Evolutionary conservation across 1,140 invertebrate genomes (phyloP), one percentile per base, ranked within the genome.

Genomic region (Drosophila malerkotliana): DNA sequence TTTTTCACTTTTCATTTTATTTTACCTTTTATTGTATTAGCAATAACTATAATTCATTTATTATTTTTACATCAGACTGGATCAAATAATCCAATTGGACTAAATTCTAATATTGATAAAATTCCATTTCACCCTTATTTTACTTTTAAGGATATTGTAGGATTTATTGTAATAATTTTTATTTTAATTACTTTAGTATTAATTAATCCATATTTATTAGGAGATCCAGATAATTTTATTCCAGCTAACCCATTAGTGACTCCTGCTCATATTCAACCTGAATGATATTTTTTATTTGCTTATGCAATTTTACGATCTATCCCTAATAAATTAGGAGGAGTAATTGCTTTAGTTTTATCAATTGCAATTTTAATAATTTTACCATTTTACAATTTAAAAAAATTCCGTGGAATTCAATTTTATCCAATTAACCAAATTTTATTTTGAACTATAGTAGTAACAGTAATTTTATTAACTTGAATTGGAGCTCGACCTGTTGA

Each of bases 1-100:
- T 96, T 96, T 92, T 95, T 94, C 90, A 93, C 94, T n/a, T 93
- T 96, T 62, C 94, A 95, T 92, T 95, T 95, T 92, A 77, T 96
- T 68, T 67, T 96, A 68, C 95, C 95, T 18, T 95, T 96, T 92
- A 93, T 95, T 92, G 91, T 95, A 81, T 4, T 92, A 72, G 91
- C 92, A 37, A 55, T 94, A 93, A 89, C 93, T 28, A 91, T 95
- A 83, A 91, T 94, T 79, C 94, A 95, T 91, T 81, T 95, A 91
- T 72, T 94, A 89, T 94, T 93, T 81, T 34, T 95, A 10, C 94
- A 95, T 90, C 91, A 94, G 92, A 93, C 92, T 34, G 94, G 94
- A 30, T 94, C 93, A 9, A 93, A 92, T 83, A 95, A 95, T 60
- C 94, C 94, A 5, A 72, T 94, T 92, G 94, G 94, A 61, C 52